phyloP scores from a whole-genome alignment of 1,140 invertebrate species.

The Lepidurus arcticus region DNA sequence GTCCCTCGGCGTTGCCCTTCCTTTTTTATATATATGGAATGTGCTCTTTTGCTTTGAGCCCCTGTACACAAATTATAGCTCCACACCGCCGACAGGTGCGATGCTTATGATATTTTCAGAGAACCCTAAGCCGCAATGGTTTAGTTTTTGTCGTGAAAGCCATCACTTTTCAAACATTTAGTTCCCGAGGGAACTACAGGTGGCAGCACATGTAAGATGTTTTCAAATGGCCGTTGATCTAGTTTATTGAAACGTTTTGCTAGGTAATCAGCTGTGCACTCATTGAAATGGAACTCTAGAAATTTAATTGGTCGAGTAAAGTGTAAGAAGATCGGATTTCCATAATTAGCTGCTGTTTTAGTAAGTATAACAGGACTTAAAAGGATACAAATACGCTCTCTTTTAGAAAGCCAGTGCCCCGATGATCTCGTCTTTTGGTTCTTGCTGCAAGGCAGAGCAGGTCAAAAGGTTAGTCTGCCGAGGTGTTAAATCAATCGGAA shows the following conservation, averaged over 20 bases:
- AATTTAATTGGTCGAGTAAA: too few species aligned
- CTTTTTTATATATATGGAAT: neutral
- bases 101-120: neutral
- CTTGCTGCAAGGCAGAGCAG: neutral
- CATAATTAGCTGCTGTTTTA: too few species aligned
- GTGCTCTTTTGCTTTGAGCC: neutral
- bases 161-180: neutral
- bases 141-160: neutral
- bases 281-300: too few species aligned
- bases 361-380: too few species aligned
- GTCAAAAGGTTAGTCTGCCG: neutral
- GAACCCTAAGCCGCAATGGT: neutral
- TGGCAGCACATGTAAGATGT: neutral
- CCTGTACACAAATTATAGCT: neutral
- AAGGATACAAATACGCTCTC: neutral
- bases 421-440: neutral
- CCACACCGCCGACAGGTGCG: neutral
- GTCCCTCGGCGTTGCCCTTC: neutral
- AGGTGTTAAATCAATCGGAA: constrained; percentile 5
- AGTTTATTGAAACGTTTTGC: too few species aligned
- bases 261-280: too few species aligned
- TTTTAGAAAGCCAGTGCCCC: neutral
- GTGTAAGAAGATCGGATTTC: too few species aligned
- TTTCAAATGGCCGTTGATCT: neutral
- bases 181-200: neutral